phyloP scores from a whole-genome alignment of 2,888 invertebrate genomes.

The Drosophila cyrtoloma region DNA sequence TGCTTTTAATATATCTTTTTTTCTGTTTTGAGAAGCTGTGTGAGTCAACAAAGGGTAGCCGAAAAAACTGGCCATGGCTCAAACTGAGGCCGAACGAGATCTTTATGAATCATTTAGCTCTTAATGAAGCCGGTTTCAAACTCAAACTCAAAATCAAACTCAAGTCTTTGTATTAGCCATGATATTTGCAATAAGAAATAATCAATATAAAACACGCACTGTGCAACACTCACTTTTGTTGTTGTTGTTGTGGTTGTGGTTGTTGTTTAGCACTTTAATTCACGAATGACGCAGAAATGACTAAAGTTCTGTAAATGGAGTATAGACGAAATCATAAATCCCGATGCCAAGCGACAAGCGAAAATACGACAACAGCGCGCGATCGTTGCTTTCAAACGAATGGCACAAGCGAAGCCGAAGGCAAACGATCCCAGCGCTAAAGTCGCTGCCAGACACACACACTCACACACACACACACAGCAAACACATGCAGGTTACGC shows the following conservation, averaged over 20 bases:
- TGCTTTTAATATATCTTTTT: neutral
- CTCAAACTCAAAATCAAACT: neutral
- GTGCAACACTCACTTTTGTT: slow-evolving; percentile 6
- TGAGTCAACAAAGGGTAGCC: slow-evolving; percentile 46
- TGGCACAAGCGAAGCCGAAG: slow-evolving; percentile 54
- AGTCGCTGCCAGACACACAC: slow-evolving; percentile 55
- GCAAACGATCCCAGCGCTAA: slow-evolving; percentile 49
- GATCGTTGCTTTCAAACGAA: slow-evolving; percentile 79
- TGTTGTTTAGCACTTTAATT: neutral
- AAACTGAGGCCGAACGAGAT: slow-evolving; percentile 9
- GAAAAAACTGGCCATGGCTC: slow-evolving; percentile 27
- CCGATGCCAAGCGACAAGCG: slow-evolving; percentile 15
- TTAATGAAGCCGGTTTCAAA: slow-evolving; percentile 48
- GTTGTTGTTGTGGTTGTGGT: neutral
- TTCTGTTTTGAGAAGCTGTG: slow-evolving; percentile 3
- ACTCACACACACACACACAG: slow-evolving; percentile 31
- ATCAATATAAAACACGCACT: neutral
- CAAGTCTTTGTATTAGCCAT: neutral
- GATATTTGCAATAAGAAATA: slow-evolving; percentile 1
- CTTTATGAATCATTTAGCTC: slow-evolving; percentile 34
- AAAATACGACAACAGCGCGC: slow-evolving; percentile 67
- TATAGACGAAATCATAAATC: slow-evolving; percentile 11
- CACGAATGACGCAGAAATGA: slow-evolving; percentile 20
- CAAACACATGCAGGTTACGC: slow-evolving; percentile 23
- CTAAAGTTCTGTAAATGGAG: slow-evolving; percentile 39